Evolutionary conservation across 1,140 invertebrate species (phyloP), one percentile per base, ranked within the genome.

Genomic region (Lepidurus arcticus): DNA sequence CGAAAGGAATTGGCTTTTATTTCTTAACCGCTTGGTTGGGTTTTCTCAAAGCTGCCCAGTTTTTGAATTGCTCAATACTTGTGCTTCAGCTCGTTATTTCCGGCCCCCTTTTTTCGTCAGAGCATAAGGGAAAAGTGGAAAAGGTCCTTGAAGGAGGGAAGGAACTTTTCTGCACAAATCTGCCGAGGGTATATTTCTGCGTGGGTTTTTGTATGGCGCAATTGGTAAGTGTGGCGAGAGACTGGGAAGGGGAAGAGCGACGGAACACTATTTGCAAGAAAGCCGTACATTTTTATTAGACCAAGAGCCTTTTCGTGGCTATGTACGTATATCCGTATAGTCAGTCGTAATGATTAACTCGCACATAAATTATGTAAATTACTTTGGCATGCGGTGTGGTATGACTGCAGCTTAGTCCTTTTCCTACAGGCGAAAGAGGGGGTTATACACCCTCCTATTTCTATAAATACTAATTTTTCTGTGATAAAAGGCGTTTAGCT

Each of bases 11-110:
- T 65, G 8, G 13, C 16, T 7, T 65, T 65, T 65, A n/a, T 65
- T 47, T 47, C 21, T 65, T 65, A 65, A 65, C 4, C 53, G 53
- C 53, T 65, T 65, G 53, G 53, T 65, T 65, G 53, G 53, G 53
- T 3, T 47, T 3, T 13, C 53, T 7, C 53, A 65, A 65, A 65
- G 53, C 13, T 16, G 53, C 16, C 21, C 16, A 9, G 16, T 65
- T 65, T 65, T 65, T 65, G 53, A 65, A 65, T 65, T 65, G 53
- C 16, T 65, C 34, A 34, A 4, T 34, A 34, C 34, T 34, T 34
- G 34, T 34, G 34, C 34, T 34, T 34, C 34, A 34, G 34, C 53
- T 65, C 53, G 53, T 65, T 65, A 65, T 65, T 65, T 65, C 53
- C 53, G 16, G 16, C 0, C 53, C 16, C n/a, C 21, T 65, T 21